Evolutionary conservation across 2,113 vertebrate species (phyloP).

Genomic region (Lycocorax pyrrhopterus): DNA sequence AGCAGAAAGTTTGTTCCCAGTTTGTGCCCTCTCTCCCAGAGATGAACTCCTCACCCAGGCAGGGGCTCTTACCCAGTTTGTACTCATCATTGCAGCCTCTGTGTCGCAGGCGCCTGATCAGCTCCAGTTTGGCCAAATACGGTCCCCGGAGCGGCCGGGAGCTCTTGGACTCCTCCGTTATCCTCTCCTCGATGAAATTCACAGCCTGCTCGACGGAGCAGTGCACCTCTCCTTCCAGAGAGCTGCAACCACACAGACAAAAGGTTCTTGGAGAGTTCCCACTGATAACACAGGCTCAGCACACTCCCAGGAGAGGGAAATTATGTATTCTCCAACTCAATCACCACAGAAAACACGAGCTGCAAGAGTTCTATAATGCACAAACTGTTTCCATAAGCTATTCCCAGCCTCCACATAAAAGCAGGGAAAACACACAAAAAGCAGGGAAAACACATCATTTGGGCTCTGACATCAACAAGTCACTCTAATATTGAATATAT

Average conservation of each 20-base stretch:
- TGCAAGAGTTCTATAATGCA: neutral
- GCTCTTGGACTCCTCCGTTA: constrained; percentile 82
- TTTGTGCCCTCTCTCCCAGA: neutral
- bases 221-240: constrained; percentile 87
- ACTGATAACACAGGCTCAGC: neutral
- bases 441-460: neutral
- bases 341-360: accelerated
- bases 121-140: constrained; percentile 87
- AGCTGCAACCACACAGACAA: constrained; percentile 71
- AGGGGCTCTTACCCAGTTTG: constrained; percentile 79
- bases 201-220: constrained; percentile 83
- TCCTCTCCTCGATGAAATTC: constrained; percentile 86
- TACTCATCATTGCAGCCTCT: constrained; percentile 82
- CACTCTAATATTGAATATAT: neutral
- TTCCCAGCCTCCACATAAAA: neutral
- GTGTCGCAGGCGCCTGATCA: constrained; percentile 83
- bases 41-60: neutral
- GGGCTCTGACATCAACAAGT: neutral
- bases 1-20: neutral
- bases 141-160: constrained; percentile 87
- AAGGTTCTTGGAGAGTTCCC: neutral
- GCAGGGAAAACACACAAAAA: neutral
- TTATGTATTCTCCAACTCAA: neutral
- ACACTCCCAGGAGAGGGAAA: neutral
- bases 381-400: neutral